Evolutionary conservation across 2,888 invertebrate genomes (phyloP), one percentile per base, ranked within the genome.

Genomic region (Netelia fuscicornis): DNA sequence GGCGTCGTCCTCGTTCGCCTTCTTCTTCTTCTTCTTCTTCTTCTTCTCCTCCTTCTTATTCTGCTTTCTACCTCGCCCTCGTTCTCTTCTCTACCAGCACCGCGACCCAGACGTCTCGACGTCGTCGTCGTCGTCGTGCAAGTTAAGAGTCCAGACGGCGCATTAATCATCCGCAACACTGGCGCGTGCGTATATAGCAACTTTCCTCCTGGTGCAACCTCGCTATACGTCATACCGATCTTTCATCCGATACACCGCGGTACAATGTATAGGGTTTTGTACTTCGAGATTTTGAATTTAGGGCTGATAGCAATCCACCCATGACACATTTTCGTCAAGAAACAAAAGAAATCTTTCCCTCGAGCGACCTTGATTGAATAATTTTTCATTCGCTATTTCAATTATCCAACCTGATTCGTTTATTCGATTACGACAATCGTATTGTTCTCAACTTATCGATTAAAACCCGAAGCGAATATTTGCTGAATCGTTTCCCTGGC

Each of bases 81-180:
- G 54, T 81, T 71, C 74, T 74, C 79, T 81, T 64, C 44, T 58
- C 71, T 37, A 17, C 68, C 60, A 60, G 11, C 60, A 48, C 23
- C 58, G 79, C 58, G 60, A 84, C 70, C 74, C 77, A 64, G 82
- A 83, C 80, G 80, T 81, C 85, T 67, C 71, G 60, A 77, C 81
- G 74, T 74, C 78, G 77, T 77, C 79, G 72, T 71, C 74, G 70
- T 74, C 71, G 75, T 75, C 85, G 84, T 75, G 79, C 75, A 82
- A 84, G 86, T 83, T 87, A 70, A 83, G 75, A 86, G 76, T 86
- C 83, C 83, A 83, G 84, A 87, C 84, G 82, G 79, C 65, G 76
- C 84, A 87, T 87, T 84, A 86, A 87, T 87, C 87, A 87, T 86
- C 86, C 70, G 56, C 77, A 82, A 79, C 65, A 82, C 75, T 75